Evolutionary conservation across 1,140 invertebrate species (phyloP).

Genomic region (Drosophila rufa): DNA sequence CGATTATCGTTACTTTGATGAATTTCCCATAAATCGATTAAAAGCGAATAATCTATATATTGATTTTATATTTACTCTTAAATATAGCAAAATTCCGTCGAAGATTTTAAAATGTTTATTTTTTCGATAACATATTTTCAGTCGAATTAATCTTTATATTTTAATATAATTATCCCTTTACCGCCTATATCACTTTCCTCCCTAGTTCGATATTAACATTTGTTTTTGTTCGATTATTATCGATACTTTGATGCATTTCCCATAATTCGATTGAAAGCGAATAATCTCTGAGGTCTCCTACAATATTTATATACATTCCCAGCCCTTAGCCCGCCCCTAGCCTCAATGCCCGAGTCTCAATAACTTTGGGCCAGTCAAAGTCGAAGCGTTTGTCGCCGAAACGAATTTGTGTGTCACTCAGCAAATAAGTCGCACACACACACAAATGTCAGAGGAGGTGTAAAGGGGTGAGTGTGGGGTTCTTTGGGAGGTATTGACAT

Average conservation of each 20-base stretch:
- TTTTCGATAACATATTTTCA: too few relatives aligned
- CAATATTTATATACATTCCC: constrained; percentile 12
- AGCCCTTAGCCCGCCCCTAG: neutral
- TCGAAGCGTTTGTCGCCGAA: constrained; percentile 56
- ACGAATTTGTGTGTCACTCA: constrained; percentile 74
- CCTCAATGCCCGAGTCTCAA: constrained; percentile 40
- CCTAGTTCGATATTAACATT: neutral
- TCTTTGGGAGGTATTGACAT: constrained; percentile 28
- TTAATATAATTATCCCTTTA: too few relatives aligned
- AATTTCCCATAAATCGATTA: too few relatives aligned
- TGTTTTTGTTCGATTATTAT: neutral
- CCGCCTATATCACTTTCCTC: too few relatives aligned
- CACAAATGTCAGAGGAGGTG: constrained; percentile 2
- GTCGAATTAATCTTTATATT: too few relatives aligned
- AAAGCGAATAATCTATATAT: too few relatives aligned
- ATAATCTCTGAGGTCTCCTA: neutral
- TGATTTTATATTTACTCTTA: too few relatives aligned
- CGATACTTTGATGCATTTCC: neutral
- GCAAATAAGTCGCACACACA: constrained; percentile 56
- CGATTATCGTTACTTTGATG: too few relatives aligned
- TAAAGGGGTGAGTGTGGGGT: neutral
- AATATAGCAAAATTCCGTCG: too few relatives aligned
- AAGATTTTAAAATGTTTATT: too few relatives aligned
- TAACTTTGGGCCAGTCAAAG: constrained; percentile 50
- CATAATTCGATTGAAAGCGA: neutral